Conservation (phyloP, 2,113 vertebrate species). For the Hypanus sabinus region DNA sequence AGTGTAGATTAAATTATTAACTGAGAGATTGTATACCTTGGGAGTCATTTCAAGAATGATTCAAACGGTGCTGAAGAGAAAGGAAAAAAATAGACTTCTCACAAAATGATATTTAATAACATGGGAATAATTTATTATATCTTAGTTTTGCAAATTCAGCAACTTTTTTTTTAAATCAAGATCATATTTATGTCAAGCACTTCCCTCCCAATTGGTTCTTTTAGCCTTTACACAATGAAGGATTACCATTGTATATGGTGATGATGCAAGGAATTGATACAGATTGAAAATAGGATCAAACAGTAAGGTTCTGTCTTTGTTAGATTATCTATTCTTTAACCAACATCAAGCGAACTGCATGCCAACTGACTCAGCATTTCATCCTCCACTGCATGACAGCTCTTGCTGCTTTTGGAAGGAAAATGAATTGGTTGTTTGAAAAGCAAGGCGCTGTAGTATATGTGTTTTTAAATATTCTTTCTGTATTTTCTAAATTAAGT, state of each 20-base stretch:
- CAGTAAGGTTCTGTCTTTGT: neutral
- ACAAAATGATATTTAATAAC: slow-evolving; percentile 6
- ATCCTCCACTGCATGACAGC: neutral
- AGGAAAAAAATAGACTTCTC: neutral
- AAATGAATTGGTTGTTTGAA: slow-evolving; percentile 3
- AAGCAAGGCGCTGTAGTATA: neutral
- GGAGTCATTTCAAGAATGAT: slow-evolving; percentile 17
- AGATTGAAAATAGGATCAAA: neutral
- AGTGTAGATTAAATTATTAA: slow-evolving; percentile 31
- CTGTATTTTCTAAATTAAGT: neutral
- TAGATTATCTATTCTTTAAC: neutral
- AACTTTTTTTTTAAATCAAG: neutral
- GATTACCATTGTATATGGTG: neutral
- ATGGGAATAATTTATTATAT: neutral
- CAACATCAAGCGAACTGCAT: neutral
- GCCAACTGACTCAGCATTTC: slow-evolving; percentile 18
- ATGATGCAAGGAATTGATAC: neutral
- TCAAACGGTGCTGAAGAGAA: neutral
- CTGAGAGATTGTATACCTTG: neutral
- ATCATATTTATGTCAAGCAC: slow-evolving; percentile 17
- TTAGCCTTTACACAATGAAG: neutral
- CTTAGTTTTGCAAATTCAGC: neutral
- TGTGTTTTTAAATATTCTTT: slow-evolving; percentile 1
- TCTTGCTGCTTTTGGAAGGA: neutral
- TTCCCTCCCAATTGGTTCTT: neutral